Percentiles rank a stretch among this genome's conserved stretches.
Conservation (phyloP, 2,797 vertebrate genomes). For the Helostoma temminkii region DNA sequence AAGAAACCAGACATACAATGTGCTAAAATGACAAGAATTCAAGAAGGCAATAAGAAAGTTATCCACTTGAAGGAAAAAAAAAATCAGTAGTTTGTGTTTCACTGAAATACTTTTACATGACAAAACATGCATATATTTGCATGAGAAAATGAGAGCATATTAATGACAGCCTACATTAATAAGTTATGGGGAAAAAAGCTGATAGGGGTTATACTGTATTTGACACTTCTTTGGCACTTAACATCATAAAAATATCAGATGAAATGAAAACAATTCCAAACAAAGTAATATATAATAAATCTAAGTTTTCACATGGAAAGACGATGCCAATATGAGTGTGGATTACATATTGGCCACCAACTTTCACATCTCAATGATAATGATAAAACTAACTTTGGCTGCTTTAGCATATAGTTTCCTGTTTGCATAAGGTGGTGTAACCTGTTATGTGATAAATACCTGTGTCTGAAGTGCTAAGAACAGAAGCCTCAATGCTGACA, state of each 20-base stretch:
- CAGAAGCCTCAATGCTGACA: conserved; percentile 24
- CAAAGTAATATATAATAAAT: conserved; percentile 37
- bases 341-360: conserved; percentile 10
- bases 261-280: conserved; percentile 23
- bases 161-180: conserved; percentile 30
- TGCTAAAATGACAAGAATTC: conserved; percentile 33
- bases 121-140: conserved; percentile 55
- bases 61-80: conserved; percentile 20
- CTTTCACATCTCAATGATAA: conserved; percentile 10
- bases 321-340: conserved; percentile 17
- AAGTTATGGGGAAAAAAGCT: conserved; percentile 20
- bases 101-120: conserved; percentile 55
- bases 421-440: conserved; percentile 25
- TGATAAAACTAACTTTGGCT: conserved; percentile 15
- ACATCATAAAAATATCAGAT: conserved; percentile 31
- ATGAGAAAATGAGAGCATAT: conserved; percentile 27
- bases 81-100: conserved; percentile 81
- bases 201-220: conserved; percentile 39
- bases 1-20: conserved; percentile 15
- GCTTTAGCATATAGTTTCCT: conserved; percentile 15
- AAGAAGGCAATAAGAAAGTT: conserved; percentile 25
- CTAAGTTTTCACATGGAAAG: conserved; percentile 51
- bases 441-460: conserved; percentile 45
- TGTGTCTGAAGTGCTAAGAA: conserved; percentile 23
- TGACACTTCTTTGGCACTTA: conserved; percentile 16